Evolutionary conservation across 2,797 vertebrate species (phyloP).

Genomic region (Tamandua tetradactyla): DNA sequence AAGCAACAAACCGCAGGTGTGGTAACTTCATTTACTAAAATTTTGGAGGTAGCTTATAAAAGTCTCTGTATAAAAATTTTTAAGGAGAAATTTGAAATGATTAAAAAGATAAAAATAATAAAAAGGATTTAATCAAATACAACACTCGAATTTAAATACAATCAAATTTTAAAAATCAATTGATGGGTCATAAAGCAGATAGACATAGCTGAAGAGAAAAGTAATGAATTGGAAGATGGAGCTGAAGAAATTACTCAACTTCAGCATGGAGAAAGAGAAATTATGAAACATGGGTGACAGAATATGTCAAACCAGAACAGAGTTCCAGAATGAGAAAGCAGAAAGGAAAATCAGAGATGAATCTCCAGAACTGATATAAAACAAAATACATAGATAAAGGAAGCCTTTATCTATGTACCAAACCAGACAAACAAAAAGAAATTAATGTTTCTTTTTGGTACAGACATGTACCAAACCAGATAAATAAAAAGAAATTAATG

Average conservation of each 20-base stretch:
- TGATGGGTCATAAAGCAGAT: not conserved
- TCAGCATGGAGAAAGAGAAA: not conserved
- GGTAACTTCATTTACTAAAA: not conserved
- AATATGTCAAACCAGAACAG: not conserved
- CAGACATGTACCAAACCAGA: no score
- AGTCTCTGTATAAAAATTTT: not conserved
- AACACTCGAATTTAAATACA: not conserved
- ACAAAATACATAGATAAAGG: not conserved
- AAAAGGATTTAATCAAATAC: not conserved
- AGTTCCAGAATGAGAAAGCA: not conserved
- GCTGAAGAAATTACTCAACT: slow-evolving; percentile 19
- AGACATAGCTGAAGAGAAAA: slow-evolving; percentile 29
- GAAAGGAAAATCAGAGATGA: not conserved
- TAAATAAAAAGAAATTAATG: no score
- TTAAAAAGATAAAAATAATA: not conserved
- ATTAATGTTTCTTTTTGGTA: no score
- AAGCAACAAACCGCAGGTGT: slow-evolving; percentile 20
- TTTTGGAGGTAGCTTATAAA: slow-evolving; percentile 10
- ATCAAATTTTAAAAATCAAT: not conserved
- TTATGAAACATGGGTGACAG: not conserved
- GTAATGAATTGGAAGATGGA: not conserved
- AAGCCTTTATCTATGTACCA: not conserved
- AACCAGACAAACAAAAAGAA: not conserved
- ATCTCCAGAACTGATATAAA: not conserved
- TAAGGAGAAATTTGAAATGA: not conserved